Conservation (phyloP, 2,797 vertebrate species). For the Macropus fuliginosus region DNA sequence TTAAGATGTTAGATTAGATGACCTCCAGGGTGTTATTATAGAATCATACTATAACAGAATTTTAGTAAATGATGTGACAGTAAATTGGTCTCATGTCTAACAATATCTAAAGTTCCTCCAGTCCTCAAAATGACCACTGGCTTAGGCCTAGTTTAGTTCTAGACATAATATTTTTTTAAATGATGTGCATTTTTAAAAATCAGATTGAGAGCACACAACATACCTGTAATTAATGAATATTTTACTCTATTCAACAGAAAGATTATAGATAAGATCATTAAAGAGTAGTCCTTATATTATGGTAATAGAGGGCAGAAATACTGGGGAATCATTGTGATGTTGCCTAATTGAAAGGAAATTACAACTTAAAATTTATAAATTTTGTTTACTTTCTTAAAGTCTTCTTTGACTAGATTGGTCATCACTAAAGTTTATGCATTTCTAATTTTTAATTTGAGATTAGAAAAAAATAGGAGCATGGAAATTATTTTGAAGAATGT, state of each 20-base stretch:
- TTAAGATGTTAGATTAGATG: too few relatives aligned
- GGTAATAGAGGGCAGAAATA: background rate
- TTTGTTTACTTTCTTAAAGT: too few relatives aligned
- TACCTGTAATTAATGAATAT: background rate
- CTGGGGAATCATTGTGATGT: background rate
- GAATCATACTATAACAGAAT: background rate
- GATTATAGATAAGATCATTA: background rate
- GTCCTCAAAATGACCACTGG: background rate
- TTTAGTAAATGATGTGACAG: background rate
- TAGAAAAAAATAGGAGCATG: too few relatives aligned
- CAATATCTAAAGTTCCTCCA: too few relatives aligned
- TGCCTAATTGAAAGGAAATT: background rate
- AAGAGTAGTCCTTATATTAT: too few relatives aligned
- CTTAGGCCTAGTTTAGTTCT: background rate
- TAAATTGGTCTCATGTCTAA: background rate
- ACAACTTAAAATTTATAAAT: background rate
- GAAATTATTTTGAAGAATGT: too few relatives aligned
- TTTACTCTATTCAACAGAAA: background rate
- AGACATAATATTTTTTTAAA: background rate
- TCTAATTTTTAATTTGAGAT: too few relatives aligned
- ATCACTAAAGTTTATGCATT: too few relatives aligned
- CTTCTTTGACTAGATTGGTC: too few relatives aligned
- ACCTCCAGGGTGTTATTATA: too few relatives aligned
- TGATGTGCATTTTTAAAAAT: background rate
- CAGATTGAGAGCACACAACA: background rate